These are phyloP conservation scores for Ophion costatus DNA, from an alignment of 2,888 invertebrate species.

Conservation along the genomic window DNA sequence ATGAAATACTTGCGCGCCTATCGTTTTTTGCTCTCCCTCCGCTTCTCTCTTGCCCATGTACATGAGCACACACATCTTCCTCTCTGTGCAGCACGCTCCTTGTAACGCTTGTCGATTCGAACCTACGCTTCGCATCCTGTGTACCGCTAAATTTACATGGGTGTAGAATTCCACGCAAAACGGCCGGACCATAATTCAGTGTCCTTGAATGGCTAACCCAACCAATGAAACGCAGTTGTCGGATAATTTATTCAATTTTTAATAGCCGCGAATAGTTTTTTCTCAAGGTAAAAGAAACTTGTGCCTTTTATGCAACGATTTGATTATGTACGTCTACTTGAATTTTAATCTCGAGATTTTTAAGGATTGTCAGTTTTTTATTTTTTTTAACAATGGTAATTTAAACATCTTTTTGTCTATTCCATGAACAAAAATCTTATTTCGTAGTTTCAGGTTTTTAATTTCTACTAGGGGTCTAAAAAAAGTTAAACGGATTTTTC, in stretches of 20 bases:
- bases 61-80: slow-evolving; percentile 11
- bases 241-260: not conserved
- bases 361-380: not conserved
- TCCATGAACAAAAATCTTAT: no score
- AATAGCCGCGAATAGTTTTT: not conserved
- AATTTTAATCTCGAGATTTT: not conserved
- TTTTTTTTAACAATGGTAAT: not conserved
- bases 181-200: not conserved
- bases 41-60: not conserved
- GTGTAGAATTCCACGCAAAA: slow-evolving; percentile 6
- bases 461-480: no score
- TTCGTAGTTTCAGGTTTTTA: no score
- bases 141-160: slow-evolving; percentile 22
- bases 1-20: slow-evolving; percentile 46
- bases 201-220: not conserved
- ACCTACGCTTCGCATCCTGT: slow-evolving; percentile 10
- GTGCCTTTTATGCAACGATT: not conserved
- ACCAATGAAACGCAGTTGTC: not conserved
- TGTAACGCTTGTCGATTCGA: slow-evolving; percentile 50
- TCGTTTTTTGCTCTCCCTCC: not conserved
- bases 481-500: no score
- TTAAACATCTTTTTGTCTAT: no score
- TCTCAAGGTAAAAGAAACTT: not conserved
- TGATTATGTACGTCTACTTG: not conserved
- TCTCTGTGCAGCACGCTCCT: slow-evolving; percentile 25